Percentiles rank a stretch among this genome's conserved stretches.
phyloP scores from a whole-genome alignment of 64 coral and sea anemone species.

The Platygyra sinensis region DNA sequence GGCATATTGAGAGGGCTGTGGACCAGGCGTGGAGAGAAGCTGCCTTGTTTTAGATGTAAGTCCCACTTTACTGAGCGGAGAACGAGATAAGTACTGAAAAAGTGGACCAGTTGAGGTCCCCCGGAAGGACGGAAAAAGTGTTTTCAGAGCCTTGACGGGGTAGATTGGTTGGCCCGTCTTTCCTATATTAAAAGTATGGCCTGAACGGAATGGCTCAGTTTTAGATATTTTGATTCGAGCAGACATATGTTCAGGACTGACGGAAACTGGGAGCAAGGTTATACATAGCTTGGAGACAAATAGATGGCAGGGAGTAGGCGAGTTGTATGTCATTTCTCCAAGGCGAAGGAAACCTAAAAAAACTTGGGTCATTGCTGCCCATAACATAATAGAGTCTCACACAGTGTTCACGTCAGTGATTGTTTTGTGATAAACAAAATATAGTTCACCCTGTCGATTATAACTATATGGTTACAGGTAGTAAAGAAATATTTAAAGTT shows the following conservation, averaged over 20 bases:
- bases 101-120: not conserved
- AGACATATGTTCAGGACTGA: not conserved
- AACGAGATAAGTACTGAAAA: not conserved
- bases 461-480: too few species aligned
- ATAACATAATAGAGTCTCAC: constrained; percentile 58
- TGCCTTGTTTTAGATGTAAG: constrained; percentile 1
- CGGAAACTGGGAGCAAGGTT: not conserved
- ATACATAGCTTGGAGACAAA: not conserved
- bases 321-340: too few species aligned
- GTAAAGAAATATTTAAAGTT: too few species aligned
- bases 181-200: not conserved
- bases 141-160: not conserved
- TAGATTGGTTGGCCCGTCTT: too few species aligned
- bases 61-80: not conserved
- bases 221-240: not conserved
- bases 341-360: constrained; percentile 61
- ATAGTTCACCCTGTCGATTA: too few species aligned
- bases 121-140: not conserved
- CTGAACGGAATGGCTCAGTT: not conserved
- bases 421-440: too few species aligned
- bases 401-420: too few species aligned
- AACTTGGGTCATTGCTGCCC: constrained; percentile 46
- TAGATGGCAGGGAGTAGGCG: not conserved
- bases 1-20: too few species aligned
- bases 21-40: not conserved